Evolutionary conservation across 2,888 invertebrate species (phyloP).

Genomic region (Ophioninae sp.): DNA sequence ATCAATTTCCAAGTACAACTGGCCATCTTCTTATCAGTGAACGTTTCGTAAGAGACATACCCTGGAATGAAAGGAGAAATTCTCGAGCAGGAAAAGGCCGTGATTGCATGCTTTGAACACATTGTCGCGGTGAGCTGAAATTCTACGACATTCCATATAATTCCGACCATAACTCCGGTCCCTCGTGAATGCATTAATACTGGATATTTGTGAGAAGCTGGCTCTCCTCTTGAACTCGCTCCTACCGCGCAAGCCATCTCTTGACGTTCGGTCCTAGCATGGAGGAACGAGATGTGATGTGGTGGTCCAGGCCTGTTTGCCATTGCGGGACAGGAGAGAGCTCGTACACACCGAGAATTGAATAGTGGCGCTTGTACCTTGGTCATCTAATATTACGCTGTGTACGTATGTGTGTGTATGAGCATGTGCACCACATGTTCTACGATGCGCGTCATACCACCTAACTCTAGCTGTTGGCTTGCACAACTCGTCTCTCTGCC

Average conservation of each 20-base stretch:
- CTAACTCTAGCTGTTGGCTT: constrained; percentile 65
- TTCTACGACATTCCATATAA: constrained; percentile 23
- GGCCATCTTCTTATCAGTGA: neutral
- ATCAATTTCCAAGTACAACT: neutral
- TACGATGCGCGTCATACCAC: constrained; percentile 67
- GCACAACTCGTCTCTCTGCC: constrained; percentile 29
- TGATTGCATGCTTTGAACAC: neutral
- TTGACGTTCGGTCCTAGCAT: constrained; percentile 19
- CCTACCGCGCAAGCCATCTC: constrained; percentile 16
- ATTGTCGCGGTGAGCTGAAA: constrained; percentile 13
- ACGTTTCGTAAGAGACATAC: neutral
- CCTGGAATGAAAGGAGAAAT: neutral
- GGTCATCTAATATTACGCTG: constrained; percentile 60
- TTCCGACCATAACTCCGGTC: constrained; percentile 20
- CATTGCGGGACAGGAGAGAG: constrained; percentile 31
- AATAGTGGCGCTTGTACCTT: constrained; percentile 67
- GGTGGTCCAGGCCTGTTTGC: constrained; percentile 24
- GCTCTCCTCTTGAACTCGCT: constrained; percentile 22
- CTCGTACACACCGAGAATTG: constrained; percentile 69
- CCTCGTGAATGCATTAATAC: constrained; percentile 42
- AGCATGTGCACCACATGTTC: constrained; percentile 71
- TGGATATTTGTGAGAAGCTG: constrained; percentile 38
- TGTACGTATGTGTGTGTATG: neutral
- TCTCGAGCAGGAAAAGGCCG: neutral
- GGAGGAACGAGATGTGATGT: constrained; percentile 24